Evolutionary conservation across 2,113 vertebrate genomes (phyloP).

Genomic region (Bos indicus): DNA sequence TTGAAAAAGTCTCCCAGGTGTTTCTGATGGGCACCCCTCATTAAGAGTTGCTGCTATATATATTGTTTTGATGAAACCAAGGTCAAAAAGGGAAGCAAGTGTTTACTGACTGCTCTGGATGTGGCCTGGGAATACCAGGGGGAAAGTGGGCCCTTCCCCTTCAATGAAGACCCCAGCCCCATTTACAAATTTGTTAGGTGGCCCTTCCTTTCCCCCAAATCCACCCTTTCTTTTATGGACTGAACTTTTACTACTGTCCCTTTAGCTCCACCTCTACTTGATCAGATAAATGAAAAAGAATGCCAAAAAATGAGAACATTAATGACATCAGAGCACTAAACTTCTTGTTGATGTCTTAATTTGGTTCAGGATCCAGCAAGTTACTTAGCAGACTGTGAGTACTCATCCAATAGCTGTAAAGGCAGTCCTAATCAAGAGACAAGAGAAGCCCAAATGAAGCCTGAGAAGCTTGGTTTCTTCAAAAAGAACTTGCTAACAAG

Average conservation of each 20-base stretch:
- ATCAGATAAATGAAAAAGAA: conserved; percentile 41
- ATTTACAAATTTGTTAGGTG: neutral
- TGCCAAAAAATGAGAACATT: conserved; percentile 2
- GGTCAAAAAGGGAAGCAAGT: neutral
- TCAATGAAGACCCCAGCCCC: neutral
- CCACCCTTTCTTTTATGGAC: neutral
- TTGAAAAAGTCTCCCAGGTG: neutral
- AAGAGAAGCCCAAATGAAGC: conserved; percentile 11
- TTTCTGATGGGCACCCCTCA: neutral
- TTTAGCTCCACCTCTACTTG: neutral
- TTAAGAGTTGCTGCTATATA: neutral
- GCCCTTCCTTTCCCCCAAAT: neutral
- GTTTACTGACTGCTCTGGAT: neutral
- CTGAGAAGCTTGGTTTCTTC: neutral
- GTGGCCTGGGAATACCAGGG: neutral
- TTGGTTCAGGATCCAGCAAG: conserved; percentile 27
- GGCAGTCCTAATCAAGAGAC: neutral
- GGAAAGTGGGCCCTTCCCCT: neutral
- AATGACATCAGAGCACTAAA: conserved; percentile 20
- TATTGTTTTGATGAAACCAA: conserved; percentile 34
- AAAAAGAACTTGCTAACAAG: neutral
- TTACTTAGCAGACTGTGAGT: neutral
- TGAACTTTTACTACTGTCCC: conserved; percentile 23
- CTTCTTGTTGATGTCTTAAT: conserved; percentile 20
- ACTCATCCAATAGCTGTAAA: conserved; percentile 1